Conservation (phyloP, 2,888 invertebrate species). For the Lycia hirtaria region DNA sequence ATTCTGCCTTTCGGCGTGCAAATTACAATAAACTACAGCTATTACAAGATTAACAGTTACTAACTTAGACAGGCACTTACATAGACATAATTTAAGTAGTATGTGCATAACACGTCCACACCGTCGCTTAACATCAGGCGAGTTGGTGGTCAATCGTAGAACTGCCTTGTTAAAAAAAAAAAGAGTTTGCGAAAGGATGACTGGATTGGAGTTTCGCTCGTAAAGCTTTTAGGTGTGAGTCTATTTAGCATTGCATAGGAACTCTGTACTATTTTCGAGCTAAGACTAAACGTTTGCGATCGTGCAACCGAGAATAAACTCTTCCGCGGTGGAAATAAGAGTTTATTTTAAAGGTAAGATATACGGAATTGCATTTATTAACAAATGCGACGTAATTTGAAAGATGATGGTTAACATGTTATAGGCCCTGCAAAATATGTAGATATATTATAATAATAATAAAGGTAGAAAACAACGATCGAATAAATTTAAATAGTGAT, state of each 20-base stretch:
- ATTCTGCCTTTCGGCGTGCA: no score
- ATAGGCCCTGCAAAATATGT: neutral
- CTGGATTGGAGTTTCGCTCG: slow-evolving; percentile 14
- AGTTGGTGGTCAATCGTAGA: no score
- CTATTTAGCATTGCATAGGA: neutral
- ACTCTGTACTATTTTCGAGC: slow-evolving; percentile 8
- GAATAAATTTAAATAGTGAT: no score
- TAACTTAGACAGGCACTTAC: no score
- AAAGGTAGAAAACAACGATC: neutral
- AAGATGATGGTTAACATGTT: neutral
- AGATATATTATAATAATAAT: neutral
- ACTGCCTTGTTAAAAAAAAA: no score
- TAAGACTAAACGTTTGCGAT: slow-evolving; percentile 15
- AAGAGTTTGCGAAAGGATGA: slow-evolving; percentile 16
- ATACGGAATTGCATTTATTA: neutral
- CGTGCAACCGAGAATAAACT: slow-evolving; percentile 7
- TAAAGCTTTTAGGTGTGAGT: slow-evolving; percentile 7
- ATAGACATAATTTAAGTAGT: no score
- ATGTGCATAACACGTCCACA: no score
- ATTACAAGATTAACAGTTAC: no score
- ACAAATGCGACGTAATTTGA: neutral
- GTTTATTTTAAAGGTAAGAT: neutral
- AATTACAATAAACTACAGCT: no score
- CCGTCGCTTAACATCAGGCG: no score
- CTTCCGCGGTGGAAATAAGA: neutral